These are phyloP conservation scores for Apotomis capreana DNA, from an alignment of 2,888 invertebrate genomes.

Conservation along the genomic window DNA sequence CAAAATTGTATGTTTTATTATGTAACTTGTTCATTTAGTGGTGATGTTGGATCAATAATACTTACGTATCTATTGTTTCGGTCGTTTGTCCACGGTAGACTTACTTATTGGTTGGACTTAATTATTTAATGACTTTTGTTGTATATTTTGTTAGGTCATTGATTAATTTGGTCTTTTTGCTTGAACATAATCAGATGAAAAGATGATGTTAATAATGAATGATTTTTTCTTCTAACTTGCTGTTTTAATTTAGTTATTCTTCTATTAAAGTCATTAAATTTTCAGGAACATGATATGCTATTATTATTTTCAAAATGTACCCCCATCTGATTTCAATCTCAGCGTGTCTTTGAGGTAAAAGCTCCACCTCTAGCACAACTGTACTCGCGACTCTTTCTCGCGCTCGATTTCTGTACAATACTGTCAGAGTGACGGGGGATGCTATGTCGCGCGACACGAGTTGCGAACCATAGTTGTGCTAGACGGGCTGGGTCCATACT, in stretches of 20 bases:
- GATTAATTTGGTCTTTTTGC: conserved; percentile 81
- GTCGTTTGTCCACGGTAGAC: conserved; percentile 69
- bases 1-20: conserved; percentile 83
- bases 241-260: conserved; percentile 84
- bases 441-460: too few species aligned
- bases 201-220: conserved; percentile 79
- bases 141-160: conserved; percentile 84
- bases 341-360: not conserved
- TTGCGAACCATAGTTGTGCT: too few species aligned
- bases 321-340: not conserved
- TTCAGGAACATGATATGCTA: conserved; percentile 75
- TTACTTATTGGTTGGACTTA: conserved; percentile 77
- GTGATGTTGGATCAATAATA: conserved; percentile 69
- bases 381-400: too few species aligned
- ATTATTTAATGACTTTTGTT: conserved; percentile 84
- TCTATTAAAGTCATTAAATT: conserved; percentile 84
- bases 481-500: too few species aligned
- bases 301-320: conserved; percentile 47
- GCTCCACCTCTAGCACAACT: too few species aligned
- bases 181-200: conserved; percentile 75
- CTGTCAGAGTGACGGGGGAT: too few species aligned
- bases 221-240: conserved; percentile 80
- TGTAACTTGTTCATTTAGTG: conserved; percentile 78
- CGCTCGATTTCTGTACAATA: too few species aligned
- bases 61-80: conserved; percentile 65